Percentiles rank a stretch among this genome's conserved stretches.
Conservation (phyloP, 2,113 vertebrate genomes). For the Mugil cephalus region DNA sequence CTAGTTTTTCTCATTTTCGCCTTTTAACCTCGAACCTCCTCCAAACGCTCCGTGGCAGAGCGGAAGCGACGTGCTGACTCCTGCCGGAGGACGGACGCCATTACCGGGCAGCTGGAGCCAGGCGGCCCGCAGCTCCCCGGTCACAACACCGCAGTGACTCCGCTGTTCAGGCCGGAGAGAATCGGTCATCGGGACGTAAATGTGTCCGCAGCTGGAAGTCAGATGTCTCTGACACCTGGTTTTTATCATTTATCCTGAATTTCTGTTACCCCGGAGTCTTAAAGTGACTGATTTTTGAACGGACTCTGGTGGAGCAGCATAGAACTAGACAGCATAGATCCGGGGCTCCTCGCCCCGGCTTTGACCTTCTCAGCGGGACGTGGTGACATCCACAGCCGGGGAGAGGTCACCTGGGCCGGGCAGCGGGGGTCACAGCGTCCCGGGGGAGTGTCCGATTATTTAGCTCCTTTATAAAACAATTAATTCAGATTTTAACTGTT, state of each 20-base stretch:
- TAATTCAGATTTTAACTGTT: too few species aligned
- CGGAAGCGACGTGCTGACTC: conserved; percentile 81
- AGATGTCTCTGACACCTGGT: too few species aligned
- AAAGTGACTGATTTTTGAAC: background rate
- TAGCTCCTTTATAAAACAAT: too few species aligned
- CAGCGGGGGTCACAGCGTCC: background rate
- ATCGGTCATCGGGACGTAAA: too few species aligned
- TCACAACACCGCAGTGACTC: too few species aligned
- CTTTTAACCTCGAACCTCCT: background rate
- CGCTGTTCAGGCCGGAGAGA: too few species aligned
- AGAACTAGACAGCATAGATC: background rate
- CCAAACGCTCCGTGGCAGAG: conserved; percentile 57
- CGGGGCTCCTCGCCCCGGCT: background rate
- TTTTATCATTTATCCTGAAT: too few species aligned
- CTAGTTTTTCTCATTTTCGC: too few species aligned
- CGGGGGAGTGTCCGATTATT: too few species aligned
- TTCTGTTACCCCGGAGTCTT: background rate
- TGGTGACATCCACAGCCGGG: background rate
- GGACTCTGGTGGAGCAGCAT: background rate
- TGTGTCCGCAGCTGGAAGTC: too few species aligned
- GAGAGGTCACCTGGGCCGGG: background rate
- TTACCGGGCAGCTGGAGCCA: conserved; percentile 71
- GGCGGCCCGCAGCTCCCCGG: conserved; percentile 39
- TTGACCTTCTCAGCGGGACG: conserved; percentile 6
- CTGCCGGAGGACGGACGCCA: conserved; percentile 82